These are phyloP conservation scores for Ailurus styani DNA, from an alignment of 2,113 vertebrate species.

Conservation along the genomic window DNA sequence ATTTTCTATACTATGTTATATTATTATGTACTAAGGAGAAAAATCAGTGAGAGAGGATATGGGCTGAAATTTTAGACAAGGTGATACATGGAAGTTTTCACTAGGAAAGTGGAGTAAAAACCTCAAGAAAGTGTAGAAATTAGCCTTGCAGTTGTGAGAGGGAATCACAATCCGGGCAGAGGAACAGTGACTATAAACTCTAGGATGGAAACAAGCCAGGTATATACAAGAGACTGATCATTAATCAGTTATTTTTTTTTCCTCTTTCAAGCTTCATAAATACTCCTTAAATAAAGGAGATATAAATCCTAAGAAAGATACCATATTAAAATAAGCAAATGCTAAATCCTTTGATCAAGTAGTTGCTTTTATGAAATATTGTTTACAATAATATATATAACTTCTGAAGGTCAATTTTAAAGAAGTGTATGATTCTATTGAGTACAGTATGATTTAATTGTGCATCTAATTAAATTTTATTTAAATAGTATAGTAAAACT, in stretches of 20 bases:
- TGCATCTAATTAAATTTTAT: neutral
- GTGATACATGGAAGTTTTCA: neutral
- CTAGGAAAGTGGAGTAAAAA: neutral
- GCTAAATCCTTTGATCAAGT: neutral
- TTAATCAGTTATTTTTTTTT: neutral
- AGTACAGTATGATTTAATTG: neutral
- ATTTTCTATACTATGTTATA: neutral
- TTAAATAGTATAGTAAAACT: neutral
- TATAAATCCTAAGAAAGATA: neutral
- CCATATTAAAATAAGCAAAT: neutral
- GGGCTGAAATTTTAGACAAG: neutral
- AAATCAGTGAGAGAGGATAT: neutral
- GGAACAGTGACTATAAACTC: fast-evolving
- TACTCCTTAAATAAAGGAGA: neutral
- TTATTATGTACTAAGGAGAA: neutral
- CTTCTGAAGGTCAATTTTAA: neutral
- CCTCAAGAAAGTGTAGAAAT: neutral
- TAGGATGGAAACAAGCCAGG: neutral
- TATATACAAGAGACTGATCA: neutral
- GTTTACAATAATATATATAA: neutral
- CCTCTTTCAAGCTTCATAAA: neutral
- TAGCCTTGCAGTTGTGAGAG: neutral
- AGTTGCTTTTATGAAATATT: neutral
- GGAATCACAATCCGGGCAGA: neutral
- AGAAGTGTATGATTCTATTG: neutral